Base-by-base conservation (phyloP, 2,113 vertebrate genomes). In the Channa argus region DNA sequence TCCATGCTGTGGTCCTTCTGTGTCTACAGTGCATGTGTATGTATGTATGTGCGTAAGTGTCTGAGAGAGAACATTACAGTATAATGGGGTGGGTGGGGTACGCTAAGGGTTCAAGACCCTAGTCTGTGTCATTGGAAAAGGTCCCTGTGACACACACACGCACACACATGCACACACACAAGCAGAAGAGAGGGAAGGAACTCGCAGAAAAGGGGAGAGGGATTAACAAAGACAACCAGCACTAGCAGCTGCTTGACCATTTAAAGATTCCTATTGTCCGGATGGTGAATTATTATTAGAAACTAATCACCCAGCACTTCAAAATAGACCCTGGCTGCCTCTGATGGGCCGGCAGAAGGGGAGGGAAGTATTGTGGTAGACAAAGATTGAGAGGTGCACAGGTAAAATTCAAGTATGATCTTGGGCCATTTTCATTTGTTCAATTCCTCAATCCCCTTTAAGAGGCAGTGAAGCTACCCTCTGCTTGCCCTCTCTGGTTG, bases 401-500 rank as follows among this genome's bases (percentile, higher is more conserved):
- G 55, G 75, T 79, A 55, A 83, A 74, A 71, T 81, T 80, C 43
- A 67, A 67, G 71, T 53, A 44, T 52, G 56, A 71, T 73, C 36
- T 49, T 15, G 14, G 45, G 65, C 60, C 53, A 24, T 67, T 24
- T 5, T 74, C 80, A 78, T 24, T 24, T 24, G 24, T 1, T 24
- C 24, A 24, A 24, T 24, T 24, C 64, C 64, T 65, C 51, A 59
- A 71, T 74, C 55, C 63, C 81, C 50, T 80, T 82, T 74, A 76
- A 68, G 36, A 67, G 60, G 61, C 50, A 33, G 71, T 80, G 82
- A 74, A 68, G 93, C 94, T 95, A 94, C 93, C 94, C 94, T 95
- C 93, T 95, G 95, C 92, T 59, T 95, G 95, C 95, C 94, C 94
- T 96, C 93, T 95, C 92, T 95, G 94, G 92, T 94, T 96, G 95